Evolutionary conservation across 2,797 vertebrate genomes (phyloP).

Genomic region (Semotilus atromaculatus): DNA sequence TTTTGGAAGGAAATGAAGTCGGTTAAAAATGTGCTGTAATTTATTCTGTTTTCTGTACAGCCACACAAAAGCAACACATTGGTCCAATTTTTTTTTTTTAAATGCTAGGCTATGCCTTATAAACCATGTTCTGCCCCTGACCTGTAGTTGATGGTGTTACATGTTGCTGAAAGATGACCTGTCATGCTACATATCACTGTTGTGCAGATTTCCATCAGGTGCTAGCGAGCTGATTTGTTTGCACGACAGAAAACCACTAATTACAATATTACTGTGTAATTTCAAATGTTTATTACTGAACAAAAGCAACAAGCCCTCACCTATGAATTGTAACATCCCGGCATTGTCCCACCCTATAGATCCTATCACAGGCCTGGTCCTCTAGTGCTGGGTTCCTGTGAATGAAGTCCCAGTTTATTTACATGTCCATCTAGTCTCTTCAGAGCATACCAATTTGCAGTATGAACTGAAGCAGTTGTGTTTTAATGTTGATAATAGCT

Average conservation of each 20-base stretch:
- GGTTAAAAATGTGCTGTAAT: accelerated
- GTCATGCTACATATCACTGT: no score
- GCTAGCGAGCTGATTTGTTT: no score
- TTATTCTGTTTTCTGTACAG: no score
- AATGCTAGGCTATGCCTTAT: no score
- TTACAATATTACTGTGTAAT: neutral
- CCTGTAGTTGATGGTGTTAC: no score
- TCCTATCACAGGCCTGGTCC: constrained; percentile 95
- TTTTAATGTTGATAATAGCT: neutral
- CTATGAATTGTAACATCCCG: constrained; percentile 92
- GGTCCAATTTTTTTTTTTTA: no score
- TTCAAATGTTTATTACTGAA: neutral
- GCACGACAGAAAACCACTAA: neutral
- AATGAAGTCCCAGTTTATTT: neutral
- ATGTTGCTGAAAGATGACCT: no score
- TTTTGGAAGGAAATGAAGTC: no score
- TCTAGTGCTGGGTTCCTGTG: constrained; percentile 95
- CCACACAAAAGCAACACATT: no score
- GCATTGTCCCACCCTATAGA: constrained; percentile 92
- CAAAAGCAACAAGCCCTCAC: constrained; percentile 67
- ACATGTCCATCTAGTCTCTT: neutral
- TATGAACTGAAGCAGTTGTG: neutral
- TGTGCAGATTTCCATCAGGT: no score
- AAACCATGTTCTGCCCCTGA: no score
- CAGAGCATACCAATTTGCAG: neutral